phyloP scores from a whole-genome alignment of 2,888 invertebrate genomes.

The Aphodius granarius region DNA sequence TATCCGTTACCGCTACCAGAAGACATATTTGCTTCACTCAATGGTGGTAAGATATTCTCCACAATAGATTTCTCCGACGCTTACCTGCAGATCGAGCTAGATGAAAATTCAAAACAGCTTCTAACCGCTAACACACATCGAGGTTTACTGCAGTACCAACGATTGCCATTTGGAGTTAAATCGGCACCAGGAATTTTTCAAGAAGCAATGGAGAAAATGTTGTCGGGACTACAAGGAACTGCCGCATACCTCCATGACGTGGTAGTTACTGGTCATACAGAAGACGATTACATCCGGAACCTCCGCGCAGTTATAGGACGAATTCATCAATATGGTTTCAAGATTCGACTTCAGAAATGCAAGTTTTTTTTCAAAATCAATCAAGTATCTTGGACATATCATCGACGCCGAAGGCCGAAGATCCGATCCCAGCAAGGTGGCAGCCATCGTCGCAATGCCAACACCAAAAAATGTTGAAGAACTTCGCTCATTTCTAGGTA shows the following conservation, averaged over 20 bases:
- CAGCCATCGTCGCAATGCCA: slow-evolving; percentile 12
- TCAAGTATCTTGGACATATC: slow-evolving; percentile 18
- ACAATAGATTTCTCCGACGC: slow-evolving; percentile 17
- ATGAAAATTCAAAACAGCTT: slow-evolving; percentile 17
- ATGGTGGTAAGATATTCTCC: background rate
- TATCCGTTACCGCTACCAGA: slow-evolving; percentile 32
- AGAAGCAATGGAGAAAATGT: background rate
- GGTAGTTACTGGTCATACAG: background rate
- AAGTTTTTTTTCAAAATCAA: background rate
- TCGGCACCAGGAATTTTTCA: background rate
- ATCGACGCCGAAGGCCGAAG: slow-evolving; percentile 18
- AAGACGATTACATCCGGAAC: background rate
- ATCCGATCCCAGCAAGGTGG: slow-evolving; percentile 17
- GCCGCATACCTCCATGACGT: background rate
- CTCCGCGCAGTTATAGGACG: background rate
- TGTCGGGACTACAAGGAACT: background rate
- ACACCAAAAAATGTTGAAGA: slow-evolving; percentile 12
- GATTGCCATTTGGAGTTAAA: background rate
- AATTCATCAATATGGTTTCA: slow-evolving; percentile 7
- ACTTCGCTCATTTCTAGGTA: slow-evolving; percentile 2
- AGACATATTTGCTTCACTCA: slow-evolving; percentile 18
- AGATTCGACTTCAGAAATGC: slow-evolving; percentile 18
- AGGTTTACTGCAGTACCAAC: slow-evolving; percentile 27
- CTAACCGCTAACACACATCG: slow-evolving; percentile 32
- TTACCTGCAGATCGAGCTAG: slow-evolving; percentile 20